Percentiles rank a stretch among this genome's conserved stretches.
Conservation (phyloP, 2,113 vertebrate species). For the Callospermophilus lateralis region DNA sequence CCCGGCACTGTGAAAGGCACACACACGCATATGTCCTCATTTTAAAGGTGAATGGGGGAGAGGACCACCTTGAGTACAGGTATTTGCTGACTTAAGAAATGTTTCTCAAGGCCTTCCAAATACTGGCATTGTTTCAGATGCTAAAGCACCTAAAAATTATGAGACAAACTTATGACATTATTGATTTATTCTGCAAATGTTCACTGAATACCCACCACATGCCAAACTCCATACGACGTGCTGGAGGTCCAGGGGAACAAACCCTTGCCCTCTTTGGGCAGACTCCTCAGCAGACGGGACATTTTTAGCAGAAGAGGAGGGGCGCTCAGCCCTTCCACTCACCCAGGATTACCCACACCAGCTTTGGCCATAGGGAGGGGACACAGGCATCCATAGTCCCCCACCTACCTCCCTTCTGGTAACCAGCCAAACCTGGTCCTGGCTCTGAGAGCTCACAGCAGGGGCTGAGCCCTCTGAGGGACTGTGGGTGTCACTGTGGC, state of each 20-base stretch:
- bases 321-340: no score
- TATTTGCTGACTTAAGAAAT: background rate
- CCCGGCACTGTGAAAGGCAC: background rate
- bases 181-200: background rate
- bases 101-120: background rate
- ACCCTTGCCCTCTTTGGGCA: background rate
- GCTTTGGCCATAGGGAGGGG: no score
- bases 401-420: background rate
- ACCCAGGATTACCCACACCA: no score
- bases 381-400: background rate
- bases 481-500: slow-evolving; percentile 84
- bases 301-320: background rate
- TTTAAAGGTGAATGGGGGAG: background rate
- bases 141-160: background rate
- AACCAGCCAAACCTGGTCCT: no score
- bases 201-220: background rate
- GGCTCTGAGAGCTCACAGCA: no score
- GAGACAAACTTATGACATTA: background rate
- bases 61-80: background rate
- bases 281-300: background rate
- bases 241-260: background rate
- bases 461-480: no score
- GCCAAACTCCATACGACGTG: background rate
- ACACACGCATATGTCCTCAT: no score
- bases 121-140: background rate